phyloP scores from a whole-genome alignment of 2,113 vertebrate genomes.

The Australoheros scitulus region DNA sequence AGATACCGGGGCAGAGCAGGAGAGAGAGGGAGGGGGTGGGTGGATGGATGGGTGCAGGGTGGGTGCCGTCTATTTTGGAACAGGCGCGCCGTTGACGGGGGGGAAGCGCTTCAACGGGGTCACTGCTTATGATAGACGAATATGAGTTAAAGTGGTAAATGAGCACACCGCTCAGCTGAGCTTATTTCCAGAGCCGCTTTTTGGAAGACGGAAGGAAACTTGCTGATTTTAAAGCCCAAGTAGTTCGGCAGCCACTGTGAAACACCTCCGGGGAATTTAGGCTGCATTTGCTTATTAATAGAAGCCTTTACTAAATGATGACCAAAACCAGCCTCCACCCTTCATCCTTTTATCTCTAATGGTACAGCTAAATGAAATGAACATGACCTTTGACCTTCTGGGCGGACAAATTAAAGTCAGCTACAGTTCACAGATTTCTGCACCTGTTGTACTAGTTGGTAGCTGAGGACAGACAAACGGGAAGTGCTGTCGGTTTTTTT shows the following conservation, averaged over 20 bases:
- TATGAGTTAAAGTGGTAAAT: neutral
- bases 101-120: slow-evolving; percentile 21
- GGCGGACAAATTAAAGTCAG: neutral
- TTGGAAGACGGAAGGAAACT: too few relatives aligned
- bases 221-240: neutral
- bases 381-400: neutral
- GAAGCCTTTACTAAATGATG: neutral
- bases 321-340: neutral
- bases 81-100: slow-evolving; percentile 38
- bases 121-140: neutral
- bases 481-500: too few relatives aligned
- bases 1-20: slow-evolving; percentile 37
- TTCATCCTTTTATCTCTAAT: neutral
- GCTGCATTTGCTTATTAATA: neutral
- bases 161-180: neutral
- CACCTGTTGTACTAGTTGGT: neutral
- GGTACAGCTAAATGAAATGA: neutral
- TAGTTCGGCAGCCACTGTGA: neutral
- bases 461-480: neutral
- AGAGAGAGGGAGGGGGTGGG: slow-evolving; percentile 23
- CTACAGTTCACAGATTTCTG: neutral
- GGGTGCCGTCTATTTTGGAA: slow-evolving; percentile 78
- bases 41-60: slow-evolving; percentile 19
- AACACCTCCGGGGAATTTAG: neutral
- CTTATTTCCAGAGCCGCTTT: neutral